A percentile compares a stretch with the other conserved stretches of the same genome.
Evolutionary conservation across 2,797 vertebrate species (phyloP).

Genomic region (Nyctibius grandis): DNA sequence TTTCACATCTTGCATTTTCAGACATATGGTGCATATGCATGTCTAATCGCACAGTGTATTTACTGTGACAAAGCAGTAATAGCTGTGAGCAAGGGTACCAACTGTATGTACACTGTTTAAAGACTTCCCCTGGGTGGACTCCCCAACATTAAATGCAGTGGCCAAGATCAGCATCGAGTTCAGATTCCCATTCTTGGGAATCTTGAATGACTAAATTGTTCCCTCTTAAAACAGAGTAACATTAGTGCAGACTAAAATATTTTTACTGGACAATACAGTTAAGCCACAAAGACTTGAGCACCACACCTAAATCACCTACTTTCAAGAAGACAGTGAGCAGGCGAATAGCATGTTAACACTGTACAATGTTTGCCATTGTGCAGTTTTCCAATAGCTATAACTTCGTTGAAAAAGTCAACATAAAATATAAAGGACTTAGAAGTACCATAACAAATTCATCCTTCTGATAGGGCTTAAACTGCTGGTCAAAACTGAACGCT

Average conservation of each 20-base stretch:
- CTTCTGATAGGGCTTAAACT: conserved; percentile 77
- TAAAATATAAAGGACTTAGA: not conserved
- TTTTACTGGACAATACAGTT: conserved; percentile 1
- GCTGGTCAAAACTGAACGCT: conserved; percentile 84
- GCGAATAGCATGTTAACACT: not conserved
- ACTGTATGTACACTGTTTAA: not conserved
- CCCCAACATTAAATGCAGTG: not conserved
- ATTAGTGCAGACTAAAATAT: not conserved
- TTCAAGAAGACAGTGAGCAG: not conserved
- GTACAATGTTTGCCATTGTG: fast-evolving
- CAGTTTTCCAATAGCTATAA: not conserved
- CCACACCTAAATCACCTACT: not conserved
- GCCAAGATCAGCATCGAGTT: conserved; percentile 4
- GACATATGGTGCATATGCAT: not conserved
- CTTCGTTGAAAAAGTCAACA: not conserved
- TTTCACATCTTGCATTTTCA: not conserved
- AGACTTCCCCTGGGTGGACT: not conserved
- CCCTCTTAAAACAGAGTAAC: not conserved
- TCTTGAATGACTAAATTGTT: not conserved
- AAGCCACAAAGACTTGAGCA: not conserved
- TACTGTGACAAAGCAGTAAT: not conserved
- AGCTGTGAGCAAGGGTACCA: not conserved
- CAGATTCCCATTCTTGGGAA: not conserved
- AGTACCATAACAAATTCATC: conserved; percentile 82
- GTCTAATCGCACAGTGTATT: not conserved